Conservation (phyloP, 2,113 vertebrate genomes). For the Cygnus buccinator region DNA sequence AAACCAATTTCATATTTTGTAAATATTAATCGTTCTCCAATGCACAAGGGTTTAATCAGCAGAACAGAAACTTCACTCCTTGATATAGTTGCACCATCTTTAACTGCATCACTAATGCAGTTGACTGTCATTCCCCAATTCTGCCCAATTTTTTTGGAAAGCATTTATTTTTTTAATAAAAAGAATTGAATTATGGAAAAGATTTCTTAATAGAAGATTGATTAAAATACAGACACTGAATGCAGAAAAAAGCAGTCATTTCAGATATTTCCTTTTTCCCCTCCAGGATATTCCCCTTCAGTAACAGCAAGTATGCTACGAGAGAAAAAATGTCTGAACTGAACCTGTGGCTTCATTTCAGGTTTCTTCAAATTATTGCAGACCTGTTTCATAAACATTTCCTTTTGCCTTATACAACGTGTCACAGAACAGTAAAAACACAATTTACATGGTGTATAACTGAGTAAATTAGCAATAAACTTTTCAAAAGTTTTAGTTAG, state of each 20-base stretch:
- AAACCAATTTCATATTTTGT: not conserved
- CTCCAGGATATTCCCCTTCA: not conserved
- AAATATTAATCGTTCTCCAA: slow-evolving; percentile 3
- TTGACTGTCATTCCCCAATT: not conserved
- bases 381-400: not conserved
- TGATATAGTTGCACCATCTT: not conserved
- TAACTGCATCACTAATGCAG: not conserved
- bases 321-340: not conserved
- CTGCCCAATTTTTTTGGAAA: not conserved
- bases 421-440: not conserved
- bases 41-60: not conserved
- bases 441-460: not conserved
- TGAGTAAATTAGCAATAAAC: not conserved
- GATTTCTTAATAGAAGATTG: not conserved
- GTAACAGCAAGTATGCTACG: not conserved
- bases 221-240: not conserved
- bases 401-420: not conserved
- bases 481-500: not conserved
- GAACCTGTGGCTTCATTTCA: not conserved
- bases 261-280: not conserved
- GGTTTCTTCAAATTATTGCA: not conserved
- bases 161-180: slow-evolving; percentile 6
- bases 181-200: not conserved
- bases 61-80: not conserved
- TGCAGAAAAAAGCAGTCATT: not conserved